These are phyloP conservation scores for Fratercula arctica DNA, from an alignment of 2,797 vertebrate species.

Conservation along the genomic window DNA sequence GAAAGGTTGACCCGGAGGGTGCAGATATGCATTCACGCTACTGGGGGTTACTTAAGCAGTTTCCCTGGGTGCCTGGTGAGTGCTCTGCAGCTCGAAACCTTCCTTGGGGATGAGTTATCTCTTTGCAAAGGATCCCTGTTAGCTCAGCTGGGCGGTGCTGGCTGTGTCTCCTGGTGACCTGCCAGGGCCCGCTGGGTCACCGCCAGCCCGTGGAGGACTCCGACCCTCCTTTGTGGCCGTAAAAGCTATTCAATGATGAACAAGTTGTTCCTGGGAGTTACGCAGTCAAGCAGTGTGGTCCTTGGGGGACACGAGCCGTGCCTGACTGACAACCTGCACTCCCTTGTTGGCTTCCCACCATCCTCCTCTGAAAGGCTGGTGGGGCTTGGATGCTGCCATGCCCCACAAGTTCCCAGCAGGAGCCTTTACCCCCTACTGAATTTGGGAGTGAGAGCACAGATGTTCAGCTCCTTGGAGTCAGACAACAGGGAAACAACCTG, in stretches of 20 bases:
- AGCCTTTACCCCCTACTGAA: background rate
- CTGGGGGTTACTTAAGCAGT: background rate
- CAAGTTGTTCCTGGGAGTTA: background rate
- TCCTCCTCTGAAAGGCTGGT: background rate
- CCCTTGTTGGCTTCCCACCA: background rate
- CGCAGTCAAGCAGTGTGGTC: background rate
- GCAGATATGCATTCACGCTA: background rate
- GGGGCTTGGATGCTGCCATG: background rate
- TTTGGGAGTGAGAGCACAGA: background rate
- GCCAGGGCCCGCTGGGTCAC: background rate
- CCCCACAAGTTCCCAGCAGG: background rate
- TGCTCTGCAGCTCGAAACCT: fast-evolving
- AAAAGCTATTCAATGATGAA: background rate
- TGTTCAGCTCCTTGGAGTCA: slow-evolving; percentile 44
- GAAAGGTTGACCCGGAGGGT: background rate
- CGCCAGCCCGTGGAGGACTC: background rate
- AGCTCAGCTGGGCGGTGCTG: fast-evolving
- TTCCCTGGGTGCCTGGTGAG: background rate
- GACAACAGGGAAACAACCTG: slow-evolving; percentile 51
- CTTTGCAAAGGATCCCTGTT: fast-evolving
- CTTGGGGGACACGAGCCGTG: background rate
- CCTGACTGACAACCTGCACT: background rate
- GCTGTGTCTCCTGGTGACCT: background rate
- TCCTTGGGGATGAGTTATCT: background rate
- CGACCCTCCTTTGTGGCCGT: background rate